These are phyloP conservation scores for Lycodopsis pacificus DNA, from an alignment of 2,797 vertebrate genomes.

Conservation along the genomic window DNA sequence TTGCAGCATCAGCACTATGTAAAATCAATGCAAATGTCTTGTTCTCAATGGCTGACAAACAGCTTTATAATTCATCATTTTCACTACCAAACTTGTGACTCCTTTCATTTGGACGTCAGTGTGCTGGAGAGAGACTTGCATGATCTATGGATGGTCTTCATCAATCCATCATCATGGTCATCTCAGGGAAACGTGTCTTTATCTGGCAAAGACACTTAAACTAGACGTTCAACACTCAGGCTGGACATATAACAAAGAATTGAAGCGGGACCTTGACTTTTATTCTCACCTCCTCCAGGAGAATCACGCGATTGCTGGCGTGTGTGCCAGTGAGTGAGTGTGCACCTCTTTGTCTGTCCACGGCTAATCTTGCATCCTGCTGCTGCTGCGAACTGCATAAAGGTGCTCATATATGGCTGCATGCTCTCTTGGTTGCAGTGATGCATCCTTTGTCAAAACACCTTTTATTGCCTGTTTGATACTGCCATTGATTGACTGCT, in stretches of 20 bases:
- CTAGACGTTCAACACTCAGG: not conserved
- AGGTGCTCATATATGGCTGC: not conserved
- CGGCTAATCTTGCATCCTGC: not conserved
- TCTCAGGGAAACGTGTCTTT: constrained; percentile 8
- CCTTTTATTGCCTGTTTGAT: not conserved
- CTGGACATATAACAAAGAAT: constrained; percentile 11
- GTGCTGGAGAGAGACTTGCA: constrained; percentile 9
- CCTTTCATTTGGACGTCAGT: constrained; percentile 29
- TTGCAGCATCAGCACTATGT: constrained; percentile 68
- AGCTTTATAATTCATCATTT: constrained; percentile 48
- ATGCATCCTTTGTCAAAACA: not conserved
- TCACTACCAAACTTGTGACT: constrained; percentile 22
- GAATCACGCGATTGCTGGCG: not conserved
- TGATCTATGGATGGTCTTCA: constrained; percentile 23
- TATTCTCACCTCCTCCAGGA: not conserved
- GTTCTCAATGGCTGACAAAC: constrained; percentile 43
- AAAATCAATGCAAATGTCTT: constrained; percentile 45
- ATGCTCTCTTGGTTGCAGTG: not conserved
- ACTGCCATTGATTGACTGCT: not conserved
- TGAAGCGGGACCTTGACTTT: constrained; percentile 16
- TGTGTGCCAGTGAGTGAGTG: not conserved
- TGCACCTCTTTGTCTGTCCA: not conserved
- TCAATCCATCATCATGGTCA: constrained; percentile 36
- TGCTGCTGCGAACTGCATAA: not conserved
- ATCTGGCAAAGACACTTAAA: constrained; percentile 27